phyloP scores from a whole-genome alignment of 2,888 invertebrate species.

The Carcina quercana region DNA sequence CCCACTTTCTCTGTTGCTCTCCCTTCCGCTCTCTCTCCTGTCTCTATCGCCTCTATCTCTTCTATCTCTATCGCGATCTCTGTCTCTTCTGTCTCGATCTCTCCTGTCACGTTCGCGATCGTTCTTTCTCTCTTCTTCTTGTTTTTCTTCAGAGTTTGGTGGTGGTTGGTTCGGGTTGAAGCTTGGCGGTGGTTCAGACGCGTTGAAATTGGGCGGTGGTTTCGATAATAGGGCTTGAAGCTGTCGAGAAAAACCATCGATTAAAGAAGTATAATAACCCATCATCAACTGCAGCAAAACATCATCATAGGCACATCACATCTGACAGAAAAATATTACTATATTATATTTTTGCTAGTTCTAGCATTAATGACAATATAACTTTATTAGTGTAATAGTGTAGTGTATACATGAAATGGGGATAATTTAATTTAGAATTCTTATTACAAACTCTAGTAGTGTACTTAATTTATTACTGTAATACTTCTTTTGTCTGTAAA shows the following conservation, averaged over 20 bases:
- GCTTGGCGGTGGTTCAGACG: slow-evolving; percentile 54
- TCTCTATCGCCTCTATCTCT: slow-evolving; percentile 34
- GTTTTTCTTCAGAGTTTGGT: slow-evolving; percentile 38
- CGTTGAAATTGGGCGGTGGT: slow-evolving; percentile 65
- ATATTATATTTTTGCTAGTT: too few species aligned
- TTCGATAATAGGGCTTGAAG: slow-evolving; percentile 71
- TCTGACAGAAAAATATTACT: too few species aligned
- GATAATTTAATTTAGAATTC: too few species aligned
- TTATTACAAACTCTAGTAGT: too few species aligned
- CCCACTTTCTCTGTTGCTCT: too few species aligned
- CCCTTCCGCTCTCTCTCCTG: slow-evolving; percentile 15
- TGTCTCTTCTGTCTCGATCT: slow-evolving; percentile 24
- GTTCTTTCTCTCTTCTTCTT: slow-evolving; percentile 38
- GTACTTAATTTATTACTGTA: too few species aligned
- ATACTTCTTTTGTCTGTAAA: too few species aligned
- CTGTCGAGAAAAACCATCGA: slow-evolving; percentile 25
- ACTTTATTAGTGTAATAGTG: too few species aligned
- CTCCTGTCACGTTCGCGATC: slow-evolving; percentile 22
- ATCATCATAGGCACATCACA: too few species aligned
- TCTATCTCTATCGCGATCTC: slow-evolving; percentile 5
- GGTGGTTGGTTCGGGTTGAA: slow-evolving; percentile 45
- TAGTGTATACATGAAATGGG: too few species aligned
- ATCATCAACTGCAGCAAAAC: too few species aligned
- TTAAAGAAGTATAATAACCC: neutral
- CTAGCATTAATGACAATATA: too few species aligned